phyloP scores from a whole-genome alignment of 2,113 vertebrate species.

The Cyrtonyx montezumae region DNA sequence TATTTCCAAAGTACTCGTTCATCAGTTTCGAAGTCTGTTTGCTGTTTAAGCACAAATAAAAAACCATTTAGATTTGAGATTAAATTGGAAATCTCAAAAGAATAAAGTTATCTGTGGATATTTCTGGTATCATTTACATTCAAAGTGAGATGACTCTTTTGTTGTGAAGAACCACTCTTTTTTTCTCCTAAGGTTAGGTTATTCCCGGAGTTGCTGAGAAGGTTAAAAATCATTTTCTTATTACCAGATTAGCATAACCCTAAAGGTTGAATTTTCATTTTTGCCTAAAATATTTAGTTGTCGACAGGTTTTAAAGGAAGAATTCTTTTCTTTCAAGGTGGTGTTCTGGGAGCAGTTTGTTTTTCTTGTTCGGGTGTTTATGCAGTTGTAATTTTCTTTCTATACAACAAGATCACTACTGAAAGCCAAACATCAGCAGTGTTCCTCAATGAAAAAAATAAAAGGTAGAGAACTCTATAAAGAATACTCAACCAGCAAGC shows the following conservation, averaged over 20 bases:
- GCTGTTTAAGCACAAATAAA: not conserved
- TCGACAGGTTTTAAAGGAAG: not conserved
- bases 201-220: not conserved
- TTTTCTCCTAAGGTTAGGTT: not conserved
- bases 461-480: not conserved
- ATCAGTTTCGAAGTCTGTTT: slow-evolving; percentile 20
- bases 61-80: slow-evolving; percentile 17
- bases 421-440: not conserved
- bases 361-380: not conserved
- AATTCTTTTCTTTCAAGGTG: not conserved
- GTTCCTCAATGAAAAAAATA: not conserved
- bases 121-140: slow-evolving; percentile 34
- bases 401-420: not conserved
- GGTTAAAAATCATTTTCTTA: not conserved
- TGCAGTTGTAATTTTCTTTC: not conserved
- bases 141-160: not conserved
- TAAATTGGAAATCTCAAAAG: slow-evolving; percentile 25
- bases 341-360: not conserved
- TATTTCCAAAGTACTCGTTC: not conserved
- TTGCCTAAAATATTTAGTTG: not conserved
- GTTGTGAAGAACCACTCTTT: not conserved
- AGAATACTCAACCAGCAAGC: not conserved
- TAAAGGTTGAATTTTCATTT: not conserved
- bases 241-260: not conserved
- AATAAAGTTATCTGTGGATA: slow-evolving; percentile 11